A percentile compares a stretch with the other conserved stretches of the same genome.
phyloP scores from a whole-genome alignment of 2,113 vertebrate species.

The Cheirogaleus medius region DNA sequence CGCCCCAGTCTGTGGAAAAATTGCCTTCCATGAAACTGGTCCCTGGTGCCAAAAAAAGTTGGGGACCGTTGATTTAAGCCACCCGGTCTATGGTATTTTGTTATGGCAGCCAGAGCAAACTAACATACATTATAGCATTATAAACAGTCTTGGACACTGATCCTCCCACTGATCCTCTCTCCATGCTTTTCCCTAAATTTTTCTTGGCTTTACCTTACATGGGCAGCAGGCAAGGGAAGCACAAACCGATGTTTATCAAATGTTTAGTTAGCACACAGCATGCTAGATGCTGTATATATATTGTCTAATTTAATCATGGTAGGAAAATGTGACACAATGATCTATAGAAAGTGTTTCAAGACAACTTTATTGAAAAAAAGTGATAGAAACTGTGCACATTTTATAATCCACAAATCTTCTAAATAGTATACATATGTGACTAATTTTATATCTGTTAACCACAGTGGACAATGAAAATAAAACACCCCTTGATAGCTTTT shows the following conservation, averaged over 20 bases:
- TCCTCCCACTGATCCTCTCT: not conserved
- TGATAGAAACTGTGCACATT: conserved; percentile 62
- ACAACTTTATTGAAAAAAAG: conserved; percentile 47
- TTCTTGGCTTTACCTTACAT: not conserved
- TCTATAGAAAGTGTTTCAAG: conserved; percentile 6
- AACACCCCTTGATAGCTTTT: conserved; percentile 75
- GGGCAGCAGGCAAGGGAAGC: not conserved
- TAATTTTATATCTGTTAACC: conserved; percentile 56
- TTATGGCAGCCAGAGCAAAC: not conserved
- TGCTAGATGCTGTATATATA: not conserved
- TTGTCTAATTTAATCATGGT: not conserved
- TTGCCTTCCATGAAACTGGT: too few species aligned
- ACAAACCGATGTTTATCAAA: not conserved
- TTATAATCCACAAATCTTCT: conserved; percentile 38
- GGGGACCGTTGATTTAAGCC: not conserved
- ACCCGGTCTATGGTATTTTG: not conserved
- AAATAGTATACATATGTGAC: conserved; percentile 60
- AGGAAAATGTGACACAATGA: conserved; percentile 7
- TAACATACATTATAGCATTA: not conserved
- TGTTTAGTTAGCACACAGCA: not conserved
- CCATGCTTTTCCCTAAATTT: not conserved
- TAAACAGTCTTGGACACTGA: not conserved
- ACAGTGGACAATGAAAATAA: conserved; percentile 80
- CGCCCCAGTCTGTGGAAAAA: too few species aligned
- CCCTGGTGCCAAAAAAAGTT: too few species aligned